Base-by-base conservation (phyloP, 1,140 invertebrate genomes). In the Drosophila sulfurigaster region DNA sequence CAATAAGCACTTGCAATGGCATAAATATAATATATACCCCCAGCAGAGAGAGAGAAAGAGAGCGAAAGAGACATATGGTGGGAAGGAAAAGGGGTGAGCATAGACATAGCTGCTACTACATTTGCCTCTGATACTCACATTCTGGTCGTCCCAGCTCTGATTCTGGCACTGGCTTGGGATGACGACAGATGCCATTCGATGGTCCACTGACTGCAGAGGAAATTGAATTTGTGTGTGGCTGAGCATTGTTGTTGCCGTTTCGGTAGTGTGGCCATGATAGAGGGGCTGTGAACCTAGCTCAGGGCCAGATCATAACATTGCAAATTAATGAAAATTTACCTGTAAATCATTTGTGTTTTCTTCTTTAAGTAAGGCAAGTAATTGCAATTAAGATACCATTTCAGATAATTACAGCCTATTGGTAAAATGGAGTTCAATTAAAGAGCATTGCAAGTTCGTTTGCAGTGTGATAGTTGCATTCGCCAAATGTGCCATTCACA, bases 1-100 rank as follows among this genome's bases (percentile, higher is more conserved):
- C 83, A 87, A 87, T 87, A 87, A 83, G 83, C 83, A 87, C 83
- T 88, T 83, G 69, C 76, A 66, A 67, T 62, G 80, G 77, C 80
- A 87, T 88, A 87, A 88, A 87, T 88, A 88, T 87, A 75, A 88
- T 82, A 88, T 82, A 79, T 56, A 62, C 45, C 51, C 62, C 68
- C 48, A 59, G 58, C 48, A 59, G 58, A 79, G 70, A 77, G 63
- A 67, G n/a, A 57, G 52, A 69, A 28, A 54, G 16, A 59, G 52
- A 57, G 38, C 5, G 8, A 41, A 16, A 46, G 45, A 20, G 28
- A 28, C 5, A 60, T 8, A 56, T 11, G 13, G 0, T 13, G 25
- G 8, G 8, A 25, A 3, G 5, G 30, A 6, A 7, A 54, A n/a
- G 13, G 13, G 15, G 43, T 5, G 59, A 32, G 25, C 43, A 67